Percentiles rank a stretch among this genome's conserved stretches.
Conservation (phyloP, 2,888 invertebrate genomes). For the Scaptomyza reducta region DNA sequence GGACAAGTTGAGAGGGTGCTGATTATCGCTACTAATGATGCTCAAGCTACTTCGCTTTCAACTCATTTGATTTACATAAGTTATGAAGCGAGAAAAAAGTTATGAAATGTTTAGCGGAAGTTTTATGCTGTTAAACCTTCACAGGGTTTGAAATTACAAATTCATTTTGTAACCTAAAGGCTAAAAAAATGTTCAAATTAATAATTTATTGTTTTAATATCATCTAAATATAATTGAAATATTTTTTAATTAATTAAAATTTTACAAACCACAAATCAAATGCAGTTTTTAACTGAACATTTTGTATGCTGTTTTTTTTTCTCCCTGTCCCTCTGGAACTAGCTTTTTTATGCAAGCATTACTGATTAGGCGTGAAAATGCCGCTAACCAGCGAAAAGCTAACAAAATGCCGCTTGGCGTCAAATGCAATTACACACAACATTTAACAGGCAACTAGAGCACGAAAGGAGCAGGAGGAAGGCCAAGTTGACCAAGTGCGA, state of each 20-base stretch:
- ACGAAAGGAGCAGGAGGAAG: background rate
- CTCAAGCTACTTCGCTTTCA: too few relatives aligned
- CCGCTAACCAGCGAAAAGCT: conserved; percentile 12
- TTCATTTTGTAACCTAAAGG: background rate
- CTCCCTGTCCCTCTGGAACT: background rate
- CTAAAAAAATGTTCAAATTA: background rate
- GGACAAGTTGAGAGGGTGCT: conserved; percentile 1
- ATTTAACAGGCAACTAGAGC: conserved; percentile 48
- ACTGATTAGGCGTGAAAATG: background rate
- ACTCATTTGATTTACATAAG: too few relatives aligned
- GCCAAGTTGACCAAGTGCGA: conserved; percentile 1
- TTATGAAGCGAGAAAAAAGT: background rate
- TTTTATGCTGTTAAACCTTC: background rate
- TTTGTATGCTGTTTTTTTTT: too few relatives aligned
- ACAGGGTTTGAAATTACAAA: too few relatives aligned
- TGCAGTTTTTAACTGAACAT: background rate
- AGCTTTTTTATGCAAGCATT: background rate
- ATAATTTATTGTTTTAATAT: background rate
- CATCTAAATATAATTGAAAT: background rate
- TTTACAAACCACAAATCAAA: background rate
- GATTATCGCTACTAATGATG: too few relatives aligned
- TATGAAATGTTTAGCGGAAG: background rate
- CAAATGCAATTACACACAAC: conserved; percentile 60
- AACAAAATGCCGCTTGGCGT: conserved; percentile 6
- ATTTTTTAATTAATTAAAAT: background rate